phyloP scores from a whole-genome alignment of 2,113 vertebrate species.

The Pteropus alecto region DNA sequence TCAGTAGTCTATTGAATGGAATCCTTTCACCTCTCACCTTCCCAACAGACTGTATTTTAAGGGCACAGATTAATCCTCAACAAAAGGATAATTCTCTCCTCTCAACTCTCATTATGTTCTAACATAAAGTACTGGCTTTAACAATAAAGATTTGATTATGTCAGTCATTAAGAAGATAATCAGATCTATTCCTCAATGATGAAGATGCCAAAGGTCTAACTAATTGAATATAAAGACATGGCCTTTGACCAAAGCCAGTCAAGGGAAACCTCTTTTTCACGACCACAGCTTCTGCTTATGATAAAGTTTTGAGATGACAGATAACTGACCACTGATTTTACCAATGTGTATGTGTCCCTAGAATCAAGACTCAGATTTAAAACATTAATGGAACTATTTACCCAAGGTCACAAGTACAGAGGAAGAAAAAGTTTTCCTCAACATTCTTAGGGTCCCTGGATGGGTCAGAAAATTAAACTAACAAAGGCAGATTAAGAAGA shows the following conservation, averaged over 20 bases:
- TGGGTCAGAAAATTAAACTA: background rate
- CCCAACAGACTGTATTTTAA: constrained; percentile 16
- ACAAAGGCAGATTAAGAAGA: background rate
- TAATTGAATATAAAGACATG: constrained; percentile 41
- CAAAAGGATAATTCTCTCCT: constrained; percentile 6
- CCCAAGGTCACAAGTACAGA: background rate
- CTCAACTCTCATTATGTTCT: constrained; percentile 46
- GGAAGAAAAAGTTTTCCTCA: background rate
- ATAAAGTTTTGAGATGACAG: background rate
- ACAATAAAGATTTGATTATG: constrained; percentile 47
- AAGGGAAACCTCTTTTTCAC: constrained; percentile 25
- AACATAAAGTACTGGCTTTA: constrained; percentile 37
- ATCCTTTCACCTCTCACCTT: background rate
- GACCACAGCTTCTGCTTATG: background rate
- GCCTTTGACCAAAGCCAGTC: constrained; percentile 63
- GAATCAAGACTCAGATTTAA: background rate
- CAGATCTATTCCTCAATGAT: constrained; percentile 41
- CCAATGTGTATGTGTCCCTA: background rate
- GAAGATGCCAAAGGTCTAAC: constrained; percentile 54
- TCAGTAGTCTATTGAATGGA: background rate
- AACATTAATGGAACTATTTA: background rate
- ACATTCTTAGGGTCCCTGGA: background rate
- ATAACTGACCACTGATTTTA: background rate
- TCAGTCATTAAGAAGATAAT: constrained; percentile 44
- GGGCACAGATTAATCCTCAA: constrained; percentile 32